A percentile compares a stretch with the other conserved stretches of the same genome.
Evolutionary conservation across 2,888 invertebrate species (phyloP).

Genomic region (Fragum fragum): DNA sequence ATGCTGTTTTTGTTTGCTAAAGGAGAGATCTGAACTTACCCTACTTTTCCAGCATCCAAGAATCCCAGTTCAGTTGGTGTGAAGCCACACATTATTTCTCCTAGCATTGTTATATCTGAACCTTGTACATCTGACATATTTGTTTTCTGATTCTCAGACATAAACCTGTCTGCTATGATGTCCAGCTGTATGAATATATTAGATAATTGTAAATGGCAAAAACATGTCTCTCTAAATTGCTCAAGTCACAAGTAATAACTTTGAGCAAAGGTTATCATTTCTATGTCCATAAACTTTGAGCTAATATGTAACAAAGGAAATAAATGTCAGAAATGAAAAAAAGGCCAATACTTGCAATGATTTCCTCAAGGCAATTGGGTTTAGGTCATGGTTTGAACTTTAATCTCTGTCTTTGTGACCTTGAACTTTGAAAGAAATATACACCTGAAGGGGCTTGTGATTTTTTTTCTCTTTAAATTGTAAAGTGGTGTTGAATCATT

Average conservation of each 20-base stretch:
- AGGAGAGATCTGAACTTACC: too few relatives aligned
- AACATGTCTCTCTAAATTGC: background rate
- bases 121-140: background rate
- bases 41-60: background rate
- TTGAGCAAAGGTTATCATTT: background rate
- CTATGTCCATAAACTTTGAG: background rate
- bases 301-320: background rate
- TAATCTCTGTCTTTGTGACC: too few relatives aligned
- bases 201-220: too few relatives aligned
- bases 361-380: too few relatives aligned
- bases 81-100: conserved; percentile 3
- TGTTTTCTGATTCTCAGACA: background rate
- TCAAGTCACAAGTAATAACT: background rate
- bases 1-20: too few relatives aligned
- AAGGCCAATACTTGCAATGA: too few relatives aligned
- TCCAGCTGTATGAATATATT: background rate
- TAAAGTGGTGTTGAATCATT: too few relatives aligned
- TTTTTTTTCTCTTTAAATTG: too few relatives aligned
- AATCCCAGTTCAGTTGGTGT: background rate
- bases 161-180: background rate
- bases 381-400: too few relatives aligned
- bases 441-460: too few relatives aligned
- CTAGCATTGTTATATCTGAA: background rate
- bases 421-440: too few relatives aligned
- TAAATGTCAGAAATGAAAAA: too few relatives aligned